Evolutionary conservation across 2,113 vertebrate species (phyloP).

Genomic region (Protobothrops mucrosquamatus): DNA sequence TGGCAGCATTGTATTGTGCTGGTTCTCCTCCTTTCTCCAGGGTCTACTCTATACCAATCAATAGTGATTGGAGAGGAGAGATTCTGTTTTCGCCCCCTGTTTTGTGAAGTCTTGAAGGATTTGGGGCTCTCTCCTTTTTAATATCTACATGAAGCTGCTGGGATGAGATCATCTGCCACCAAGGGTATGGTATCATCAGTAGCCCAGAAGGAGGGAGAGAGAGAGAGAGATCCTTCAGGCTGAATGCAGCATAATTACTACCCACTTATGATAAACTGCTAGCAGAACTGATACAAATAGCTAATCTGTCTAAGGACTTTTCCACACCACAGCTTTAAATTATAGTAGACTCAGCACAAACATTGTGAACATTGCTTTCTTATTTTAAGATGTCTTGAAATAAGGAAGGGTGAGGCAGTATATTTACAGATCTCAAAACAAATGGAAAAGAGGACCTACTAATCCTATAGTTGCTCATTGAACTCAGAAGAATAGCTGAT

Average conservation of each 20-base stretch:
- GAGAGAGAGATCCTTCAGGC: background rate
- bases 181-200: background rate
- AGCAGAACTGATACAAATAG: background rate
- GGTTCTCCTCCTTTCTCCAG: background rate
- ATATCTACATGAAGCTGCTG: background rate
- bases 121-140: background rate
- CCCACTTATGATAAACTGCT: background rate
- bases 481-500: background rate
- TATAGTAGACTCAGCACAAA: background rate
- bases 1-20: background rate
- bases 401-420: background rate
- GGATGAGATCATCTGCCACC: background rate
- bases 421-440: background rate
- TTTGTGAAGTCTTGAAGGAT: background rate
- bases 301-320: background rate
- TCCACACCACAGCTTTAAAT: background rate
- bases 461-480: background rate
- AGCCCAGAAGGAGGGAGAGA: background rate
- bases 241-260: background rate
- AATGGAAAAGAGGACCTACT: background rate
- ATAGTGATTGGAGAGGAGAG: background rate
- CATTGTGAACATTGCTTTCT: background rate
- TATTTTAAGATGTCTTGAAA: background rate
- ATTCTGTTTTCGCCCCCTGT: background rate
- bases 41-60: background rate